Evolutionary conservation across 1,140 invertebrate genomes (phyloP), one percentile per base, ranked within the genome.

Genomic region (Samia ricini): DNA sequence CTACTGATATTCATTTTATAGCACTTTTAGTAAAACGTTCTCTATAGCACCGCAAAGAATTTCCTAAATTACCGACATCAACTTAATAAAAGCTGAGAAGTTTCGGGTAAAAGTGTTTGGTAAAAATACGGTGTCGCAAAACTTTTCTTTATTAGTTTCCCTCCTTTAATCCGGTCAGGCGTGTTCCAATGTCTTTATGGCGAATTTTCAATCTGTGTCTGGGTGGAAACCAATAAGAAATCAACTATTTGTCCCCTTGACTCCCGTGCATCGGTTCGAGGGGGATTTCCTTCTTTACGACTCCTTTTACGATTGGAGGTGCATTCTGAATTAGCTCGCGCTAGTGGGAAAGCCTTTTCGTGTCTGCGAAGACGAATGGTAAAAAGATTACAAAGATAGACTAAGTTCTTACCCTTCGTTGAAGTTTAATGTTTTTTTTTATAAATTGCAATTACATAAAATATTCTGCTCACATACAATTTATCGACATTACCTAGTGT

Each of bases 61-160:
- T 82, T 77, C 74, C 68, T 64, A 67, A 85, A 88, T 83, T 82
- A 79, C 79, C 74, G 76, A 72, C 74, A 72, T 64, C 58, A 76
- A 76, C 68, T 75, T 85, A 84, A 87, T 87, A 87, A 87, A 87
- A 79, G 73, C 68, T 79, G 64, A 78, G 72, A 87, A 89, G 78
- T 88, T 87, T 83, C 83, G 83, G 86, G 85, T 81, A 79, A n/a
- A n/a, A 72, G 74, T 80, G 74, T 82, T 88, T 83, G 77, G 68
- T 86, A 86, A 88, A 90, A 90, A 88, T 90, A 85, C 85, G 85
- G 85, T 87, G 85, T 88, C 85, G 83, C 82, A 83, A 82, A 88
- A 90, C 82, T 90, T 88, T 88, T 85, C 88, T 88, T 90, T 90
- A 88, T 88, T 88, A 90, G 85, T 85, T 85, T 83, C 76, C 83